phyloP scores from a whole-genome alignment of 2,113 vertebrate genomes.

The human (Homo sapiens) region DNA sequence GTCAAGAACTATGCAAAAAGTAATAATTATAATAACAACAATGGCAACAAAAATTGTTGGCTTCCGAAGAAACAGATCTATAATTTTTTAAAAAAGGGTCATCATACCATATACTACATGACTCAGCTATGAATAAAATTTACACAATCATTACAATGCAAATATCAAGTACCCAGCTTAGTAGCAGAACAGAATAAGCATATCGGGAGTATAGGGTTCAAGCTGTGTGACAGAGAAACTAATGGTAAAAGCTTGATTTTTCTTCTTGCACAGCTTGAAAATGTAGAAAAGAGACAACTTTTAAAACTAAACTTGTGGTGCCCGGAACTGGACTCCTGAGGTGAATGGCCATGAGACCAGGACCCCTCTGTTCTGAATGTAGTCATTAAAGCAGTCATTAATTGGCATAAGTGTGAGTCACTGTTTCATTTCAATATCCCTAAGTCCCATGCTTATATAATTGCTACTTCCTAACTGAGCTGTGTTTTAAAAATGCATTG shows the following conservation, averaged over 20 bases:
- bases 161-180: neutral
- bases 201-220: neutral
- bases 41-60: neutral
- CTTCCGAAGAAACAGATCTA: neutral
- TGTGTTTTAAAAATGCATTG: neutral
- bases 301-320: neutral
- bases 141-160: neutral
- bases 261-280: neutral
- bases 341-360: neutral
- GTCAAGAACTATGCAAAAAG: neutral
- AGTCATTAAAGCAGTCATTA: neutral
- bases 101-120: too few relatives aligned
- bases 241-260: neutral
- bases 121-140: neutral
- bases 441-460: neutral
- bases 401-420: neutral
- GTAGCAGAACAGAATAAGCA: neutral
- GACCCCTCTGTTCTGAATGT: neutral
- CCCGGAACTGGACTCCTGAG: neutral
- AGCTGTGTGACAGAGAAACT: neutral
- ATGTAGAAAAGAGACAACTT: neutral
- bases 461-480: neutral
- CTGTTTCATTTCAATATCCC: neutral
- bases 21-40: neutral
- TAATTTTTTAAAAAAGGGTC: neutral